These are phyloP conservation scores for Hirtodrosophila cameraria DNA, from an alignment of 2,888 invertebrate species.

Conservation along the genomic window DNA sequence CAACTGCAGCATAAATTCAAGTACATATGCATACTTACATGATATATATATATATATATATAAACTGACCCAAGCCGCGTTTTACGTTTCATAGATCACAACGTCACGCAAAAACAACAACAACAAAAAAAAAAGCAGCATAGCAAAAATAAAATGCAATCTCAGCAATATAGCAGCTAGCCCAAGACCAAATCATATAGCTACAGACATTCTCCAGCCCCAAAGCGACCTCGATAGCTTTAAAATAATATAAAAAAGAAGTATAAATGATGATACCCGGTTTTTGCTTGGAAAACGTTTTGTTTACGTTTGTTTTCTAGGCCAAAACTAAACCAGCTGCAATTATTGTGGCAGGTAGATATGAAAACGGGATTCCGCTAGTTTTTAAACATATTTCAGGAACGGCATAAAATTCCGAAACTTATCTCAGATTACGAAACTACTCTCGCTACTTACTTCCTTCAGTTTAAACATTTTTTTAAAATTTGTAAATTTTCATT, in stretches of 20 bases:
- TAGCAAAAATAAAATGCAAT: conserved; percentile 52
- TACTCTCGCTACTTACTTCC: no score
- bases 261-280: conserved; percentile 71
- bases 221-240: conserved; percentile 76
- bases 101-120: conserved; percentile 61
- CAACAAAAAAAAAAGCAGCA: conserved; percentile 21
- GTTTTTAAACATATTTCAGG: no score
- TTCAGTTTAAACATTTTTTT: no score
- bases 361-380: no score
- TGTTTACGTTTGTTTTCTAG: conserved; percentile 69
- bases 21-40: conserved; percentile 57
- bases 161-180: conserved; percentile 54
- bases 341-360: conserved; percentile 66
- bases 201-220: conserved; percentile 28
- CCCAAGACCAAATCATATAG: conserved; percentile 15
- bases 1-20: conserved; percentile 63
- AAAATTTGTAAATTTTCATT: no score
- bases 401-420: no score
- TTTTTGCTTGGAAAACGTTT: conserved; percentile 48
- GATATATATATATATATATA: no score
- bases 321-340: conserved; percentile 43
- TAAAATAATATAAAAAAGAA: conserved; percentile 36
- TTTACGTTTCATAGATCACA: conserved; percentile 61
- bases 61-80: conserved; percentile 25
- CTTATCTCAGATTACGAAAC: no score